Evolutionary conservation across 2,888 invertebrate genomes (phyloP), one percentile per base, ranked within the genome.

Genomic region (Pandemis heparana): DNA sequence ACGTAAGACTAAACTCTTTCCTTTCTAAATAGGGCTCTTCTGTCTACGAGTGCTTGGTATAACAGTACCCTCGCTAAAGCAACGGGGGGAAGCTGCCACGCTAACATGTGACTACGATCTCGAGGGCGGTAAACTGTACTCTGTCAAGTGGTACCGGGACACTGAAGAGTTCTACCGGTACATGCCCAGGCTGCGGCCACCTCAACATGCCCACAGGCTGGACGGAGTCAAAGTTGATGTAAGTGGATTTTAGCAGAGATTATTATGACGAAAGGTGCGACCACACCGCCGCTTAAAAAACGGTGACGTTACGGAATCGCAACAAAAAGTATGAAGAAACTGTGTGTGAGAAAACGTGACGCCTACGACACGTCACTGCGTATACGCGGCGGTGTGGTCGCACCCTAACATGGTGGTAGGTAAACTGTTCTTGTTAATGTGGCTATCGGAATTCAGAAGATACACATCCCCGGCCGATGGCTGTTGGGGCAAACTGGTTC

Each of bases 61-160:
- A 79, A 92, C 95, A 56, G 95, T 95, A 61, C 96, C 96, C 5
- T 87, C 90, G 18, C 88, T 95, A 73, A 95, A 95, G 74, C 95
- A 95, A 77, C 91, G 95, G 9, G 95, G 95, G 1, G 95, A 95
- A 74, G 92, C 95, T 1, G 95, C 95, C 43, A 92, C 92, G 0
- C 84, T 96, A 48, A 92, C 89, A 12, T 96, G 96, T 81, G 94
- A 95, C 77, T 96, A 96, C 81, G 95, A 96, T 78, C 85, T 96
- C 77, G 96, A 96, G 75, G 96, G 95, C 0, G 95, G 96, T 14
- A 94, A 95, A 59, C 88, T 96, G 63, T 96, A 96, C 85, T 95
- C 96, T 16, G 96, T 96, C 66, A 96, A 96, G 85, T 96, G 96
- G 95, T 96, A 96, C 87, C 92, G 96, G 65, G 96, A 96, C 76